Evolutionary conservation across 2,113 vertebrate genomes (phyloP).

Genomic region (Elachura formosa): DNA sequence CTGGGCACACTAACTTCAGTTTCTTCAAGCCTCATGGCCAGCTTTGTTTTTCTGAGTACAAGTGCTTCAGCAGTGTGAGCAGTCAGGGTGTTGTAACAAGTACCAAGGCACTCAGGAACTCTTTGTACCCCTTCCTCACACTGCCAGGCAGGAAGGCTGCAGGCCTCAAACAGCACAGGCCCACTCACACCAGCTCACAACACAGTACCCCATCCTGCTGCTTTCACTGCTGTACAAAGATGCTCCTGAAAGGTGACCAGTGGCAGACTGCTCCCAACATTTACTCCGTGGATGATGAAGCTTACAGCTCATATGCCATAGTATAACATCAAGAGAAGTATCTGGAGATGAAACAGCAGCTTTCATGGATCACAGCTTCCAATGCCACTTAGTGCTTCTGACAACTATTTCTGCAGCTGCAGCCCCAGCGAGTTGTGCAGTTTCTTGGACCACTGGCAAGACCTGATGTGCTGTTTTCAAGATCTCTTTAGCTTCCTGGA

Average conservation of each 20-base stretch:
- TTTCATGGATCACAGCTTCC: neutral
- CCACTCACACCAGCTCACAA: neutral
- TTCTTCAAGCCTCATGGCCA: neutral
- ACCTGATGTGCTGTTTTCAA: neutral
- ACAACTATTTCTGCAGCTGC: neutral
- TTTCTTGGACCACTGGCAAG: neutral
- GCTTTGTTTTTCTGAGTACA: neutral
- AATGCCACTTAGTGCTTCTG: rapidly evolving
- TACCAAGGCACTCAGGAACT: neutral
- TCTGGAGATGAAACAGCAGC: neutral
- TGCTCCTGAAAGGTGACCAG: neutral
- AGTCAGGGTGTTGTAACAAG: neutral
- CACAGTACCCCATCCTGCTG: neutral
- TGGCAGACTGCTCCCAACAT: neutral
- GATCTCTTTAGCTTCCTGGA: neutral
- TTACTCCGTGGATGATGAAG: rapidly evolving
- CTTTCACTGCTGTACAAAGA: neutral
- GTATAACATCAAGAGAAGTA: neutral
- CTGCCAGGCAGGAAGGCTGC: neutral
- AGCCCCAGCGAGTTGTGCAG: neutral
- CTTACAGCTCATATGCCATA: neutral
- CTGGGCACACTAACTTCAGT: neutral
- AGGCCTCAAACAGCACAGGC: neutral
- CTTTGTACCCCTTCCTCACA: neutral
- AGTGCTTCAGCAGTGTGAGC: neutral